Evolutionary conservation across 2,888 invertebrate species (phyloP), one percentile per base, ranked within the genome.

Genomic region (Clepsis dumicolana): DNA sequence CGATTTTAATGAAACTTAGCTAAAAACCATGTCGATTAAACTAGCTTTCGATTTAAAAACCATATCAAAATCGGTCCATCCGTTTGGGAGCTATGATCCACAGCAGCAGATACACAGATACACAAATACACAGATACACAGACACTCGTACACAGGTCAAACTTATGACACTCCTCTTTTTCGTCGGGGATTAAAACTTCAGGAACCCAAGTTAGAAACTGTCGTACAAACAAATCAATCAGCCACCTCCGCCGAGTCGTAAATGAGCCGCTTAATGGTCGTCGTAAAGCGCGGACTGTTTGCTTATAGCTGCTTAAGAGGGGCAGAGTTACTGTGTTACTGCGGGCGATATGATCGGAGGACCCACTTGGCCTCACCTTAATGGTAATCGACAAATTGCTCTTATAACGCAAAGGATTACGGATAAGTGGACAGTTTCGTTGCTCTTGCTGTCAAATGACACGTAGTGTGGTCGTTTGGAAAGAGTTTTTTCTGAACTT

Each of bases 181-280:
- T n/a, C n/a, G n/a, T n/a, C n/a, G n/a, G n/a, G n/a, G n/a, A n/a
- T n/a, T n/a, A n/a, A n/a, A 35, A 35, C 35, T 35, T 0, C n/a
- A 29, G 27, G 1, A 21, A 48, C 32, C 32, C 18, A 10, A 21
- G 53, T 27, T 61, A 38, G 38, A 62, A 62, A 67, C 62, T 67
- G 66, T 66, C 66, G 62, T 67, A 56, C 68, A 68, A 68, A 68
- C 68, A 64, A 68, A 68, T 68, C 68, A 68, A 68, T 68, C 68
- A 41, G 56, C 57, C 57, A 52, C 52, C 59, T 35, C 38, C 50
- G 63, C 10, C 53, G 52, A 78, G 83, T 84, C 88, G 83, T 88
- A 88, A 88, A 88, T 79, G 87, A 80, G 72, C 74, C 82, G 80
- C 82, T 84, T 86, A 85, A 88, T 82, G 65, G 71, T 70, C 75